Percentiles rank a stretch among this genome's conserved stretches.
phyloP scores from a whole-genome alignment of 2,797 vertebrate species.

The Aldrovandia affinis region DNA sequence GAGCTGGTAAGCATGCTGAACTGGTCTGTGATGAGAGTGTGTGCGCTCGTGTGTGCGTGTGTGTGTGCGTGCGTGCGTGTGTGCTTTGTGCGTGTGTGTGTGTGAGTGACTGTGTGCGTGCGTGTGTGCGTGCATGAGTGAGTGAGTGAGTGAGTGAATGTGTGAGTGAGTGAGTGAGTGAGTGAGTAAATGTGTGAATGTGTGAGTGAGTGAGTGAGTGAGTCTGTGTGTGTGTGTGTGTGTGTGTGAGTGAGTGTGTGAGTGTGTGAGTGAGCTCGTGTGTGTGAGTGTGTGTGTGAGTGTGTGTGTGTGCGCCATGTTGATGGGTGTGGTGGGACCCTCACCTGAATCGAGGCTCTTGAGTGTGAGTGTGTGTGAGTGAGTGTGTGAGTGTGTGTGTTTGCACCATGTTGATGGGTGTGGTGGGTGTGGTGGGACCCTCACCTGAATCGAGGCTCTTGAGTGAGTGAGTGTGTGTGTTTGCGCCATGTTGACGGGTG shows the following conservation, averaged over 20 bases:
- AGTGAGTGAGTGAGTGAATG: neutral
- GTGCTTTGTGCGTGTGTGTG: neutral
- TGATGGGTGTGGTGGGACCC: too few species aligned
- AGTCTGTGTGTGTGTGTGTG: neutral
- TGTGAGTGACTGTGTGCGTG: neutral
- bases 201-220: slow-evolving; percentile 5
- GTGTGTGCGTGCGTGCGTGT: neutral
- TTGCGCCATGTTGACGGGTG: too few species aligned
- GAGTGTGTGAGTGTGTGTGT: neutral
- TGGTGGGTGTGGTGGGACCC: too few species aligned
- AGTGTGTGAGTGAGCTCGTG: neutral
- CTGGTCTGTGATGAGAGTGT: slow-evolving; percentile 17
- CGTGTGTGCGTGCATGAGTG: neutral
- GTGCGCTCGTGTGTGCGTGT: neutral
- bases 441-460: too few species aligned
- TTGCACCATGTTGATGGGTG: neutral
- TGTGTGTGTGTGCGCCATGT: neutral
- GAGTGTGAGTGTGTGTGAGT: too few species aligned
- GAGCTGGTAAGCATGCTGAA: too few species aligned
- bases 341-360: too few species aligned
- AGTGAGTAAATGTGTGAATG: neutral
- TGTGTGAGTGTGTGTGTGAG: neutral
- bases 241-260: neutral
- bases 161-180: neutral
- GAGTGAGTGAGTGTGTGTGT: too few species aligned